Evolutionary conservation across 2,113 vertebrate species (phyloP).

Genomic region (Cnemophilus loriae): DNA sequence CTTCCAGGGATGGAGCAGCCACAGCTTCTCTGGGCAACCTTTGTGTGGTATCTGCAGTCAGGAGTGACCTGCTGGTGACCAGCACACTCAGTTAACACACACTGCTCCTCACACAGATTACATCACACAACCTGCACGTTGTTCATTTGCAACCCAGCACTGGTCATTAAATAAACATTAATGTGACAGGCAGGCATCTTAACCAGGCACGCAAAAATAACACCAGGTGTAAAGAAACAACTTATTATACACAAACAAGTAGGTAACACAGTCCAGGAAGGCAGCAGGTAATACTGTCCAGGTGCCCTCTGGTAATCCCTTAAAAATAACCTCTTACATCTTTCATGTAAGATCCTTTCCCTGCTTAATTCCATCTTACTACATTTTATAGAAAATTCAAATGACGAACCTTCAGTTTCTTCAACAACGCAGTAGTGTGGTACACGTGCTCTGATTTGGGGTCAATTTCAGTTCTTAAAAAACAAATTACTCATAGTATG

Average conservation of each 20-base stretch:
- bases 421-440: background rate
- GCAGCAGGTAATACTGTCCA: background rate
- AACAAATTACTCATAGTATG: conserved; percentile 31
- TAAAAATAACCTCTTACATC: background rate
- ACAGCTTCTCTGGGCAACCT: background rate
- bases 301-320: background rate
- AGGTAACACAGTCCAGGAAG: background rate
- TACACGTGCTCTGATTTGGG: background rate
- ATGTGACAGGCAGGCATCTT: background rate
- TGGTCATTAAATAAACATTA: conserved; percentile 58
- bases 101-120: background rate
- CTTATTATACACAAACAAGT: background rate
- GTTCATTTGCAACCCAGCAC: conserved; percentile 47
- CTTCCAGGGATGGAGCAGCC: background rate
- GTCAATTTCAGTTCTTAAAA: conserved; percentile 26
- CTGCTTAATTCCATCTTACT: background rate
- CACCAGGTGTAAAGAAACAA: background rate
- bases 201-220: conserved; percentile 1
- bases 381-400: background rate
- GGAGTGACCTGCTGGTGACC: background rate
- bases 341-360: background rate
- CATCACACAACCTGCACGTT: background rate
- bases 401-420: background rate
- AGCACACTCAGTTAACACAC: background rate
- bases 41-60: background rate